phyloP scores from a whole-genome alignment of 2,797 vertebrate genomes.

The Danio albolineatus region DNA sequence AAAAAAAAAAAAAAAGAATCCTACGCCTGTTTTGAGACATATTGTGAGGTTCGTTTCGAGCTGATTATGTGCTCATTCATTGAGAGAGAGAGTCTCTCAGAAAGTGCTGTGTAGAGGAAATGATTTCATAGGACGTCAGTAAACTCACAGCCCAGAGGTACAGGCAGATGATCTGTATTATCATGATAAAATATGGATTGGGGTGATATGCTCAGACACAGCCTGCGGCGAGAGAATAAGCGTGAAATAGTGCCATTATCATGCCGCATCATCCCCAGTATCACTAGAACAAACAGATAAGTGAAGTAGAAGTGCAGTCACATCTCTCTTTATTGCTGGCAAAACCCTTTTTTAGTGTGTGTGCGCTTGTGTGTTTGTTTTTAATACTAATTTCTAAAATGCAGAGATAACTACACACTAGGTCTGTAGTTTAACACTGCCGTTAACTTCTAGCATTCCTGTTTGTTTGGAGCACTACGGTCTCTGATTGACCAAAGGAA shows the following conservation, averaged over 20 bases:
- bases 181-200: slow-evolving; percentile 33
- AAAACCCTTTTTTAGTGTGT: no score
- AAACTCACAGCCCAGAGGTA: background rate
- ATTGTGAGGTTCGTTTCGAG: background rate
- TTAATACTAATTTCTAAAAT: background rate
- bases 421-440: background rate
- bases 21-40: background rate
- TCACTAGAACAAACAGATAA: slow-evolving; percentile 56
- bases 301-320: background rate
- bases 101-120: slow-evolving; percentile 7
- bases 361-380: no score
- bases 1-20: background rate
- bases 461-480: background rate
- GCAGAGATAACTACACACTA: background rate
- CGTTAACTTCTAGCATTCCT: background rate
- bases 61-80: slow-evolving; percentile 11
- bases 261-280: slow-evolving; percentile 51
- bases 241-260: slow-evolving; percentile 46
- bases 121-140: background rate
- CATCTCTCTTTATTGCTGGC: background rate
- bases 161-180: slow-evolving; percentile 42
- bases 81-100: background rate
- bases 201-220: slow-evolving; percentile 2
- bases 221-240: slow-evolving; percentile 33
- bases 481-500: background rate